Evolutionary conservation across 2,888 invertebrate genomes (phyloP).

Genomic region (Caenorhabditis sp.): DNA sequence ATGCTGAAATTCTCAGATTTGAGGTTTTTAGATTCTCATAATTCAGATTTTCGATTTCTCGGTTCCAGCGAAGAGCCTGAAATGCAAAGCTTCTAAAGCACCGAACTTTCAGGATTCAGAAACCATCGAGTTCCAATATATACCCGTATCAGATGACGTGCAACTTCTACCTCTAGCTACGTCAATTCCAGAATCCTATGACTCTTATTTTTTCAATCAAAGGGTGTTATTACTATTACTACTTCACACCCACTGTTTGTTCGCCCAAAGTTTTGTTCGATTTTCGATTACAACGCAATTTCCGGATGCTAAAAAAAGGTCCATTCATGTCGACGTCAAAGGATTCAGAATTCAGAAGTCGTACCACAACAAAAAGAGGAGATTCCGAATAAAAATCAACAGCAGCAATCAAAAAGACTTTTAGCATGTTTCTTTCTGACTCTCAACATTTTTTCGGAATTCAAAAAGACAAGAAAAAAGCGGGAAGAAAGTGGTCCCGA

Average conservation of each 20-base stretch:
- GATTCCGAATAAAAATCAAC: slow-evolving; percentile 6
- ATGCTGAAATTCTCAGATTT: too few relatives aligned
- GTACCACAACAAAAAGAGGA: background rate
- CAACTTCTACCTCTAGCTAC: background rate
- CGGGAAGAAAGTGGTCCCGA: slow-evolving; percentile 16
- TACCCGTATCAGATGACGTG: too few relatives aligned
- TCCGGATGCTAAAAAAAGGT: slow-evolving; percentile 5
- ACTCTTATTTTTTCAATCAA: background rate
- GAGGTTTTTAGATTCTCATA: too few relatives aligned
- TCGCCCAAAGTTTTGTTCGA: too few relatives aligned
- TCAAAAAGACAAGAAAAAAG: background rate
- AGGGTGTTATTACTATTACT: background rate
- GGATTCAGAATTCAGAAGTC: background rate
- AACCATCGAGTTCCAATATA: too few relatives aligned
- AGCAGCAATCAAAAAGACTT: background rate
- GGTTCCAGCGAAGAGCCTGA: too few relatives aligned
- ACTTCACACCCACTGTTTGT: slow-evolving; percentile 1
- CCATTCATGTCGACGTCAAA: slow-evolving; percentile 10
- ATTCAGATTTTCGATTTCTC: too few relatives aligned
- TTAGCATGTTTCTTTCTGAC: background rate
- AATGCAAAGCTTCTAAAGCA: too few relatives aligned
- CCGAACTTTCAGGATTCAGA: too few relatives aligned
- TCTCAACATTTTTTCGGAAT: background rate
- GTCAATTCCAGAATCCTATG: background rate
- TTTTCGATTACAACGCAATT: slow-evolving; percentile 4